A percentile compares a stretch with the other conserved stretches of the same genome.
Evolutionary conservation across 2,113 vertebrate genomes (phyloP).

Genomic region (Puma concolor): DNA sequence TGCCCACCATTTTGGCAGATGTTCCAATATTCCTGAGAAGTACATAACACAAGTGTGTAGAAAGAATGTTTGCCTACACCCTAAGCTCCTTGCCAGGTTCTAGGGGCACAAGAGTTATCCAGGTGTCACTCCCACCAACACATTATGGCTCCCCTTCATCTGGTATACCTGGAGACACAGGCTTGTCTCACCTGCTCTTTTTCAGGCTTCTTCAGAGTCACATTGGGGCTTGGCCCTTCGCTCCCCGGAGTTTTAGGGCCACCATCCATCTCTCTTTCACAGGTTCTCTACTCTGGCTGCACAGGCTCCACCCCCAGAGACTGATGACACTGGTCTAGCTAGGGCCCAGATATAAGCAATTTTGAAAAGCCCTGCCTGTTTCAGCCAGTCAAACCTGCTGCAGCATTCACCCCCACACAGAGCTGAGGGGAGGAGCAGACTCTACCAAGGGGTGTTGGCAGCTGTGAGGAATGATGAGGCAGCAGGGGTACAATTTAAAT

Average conservation of each 20-base stretch:
- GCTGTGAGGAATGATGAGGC: background rate
- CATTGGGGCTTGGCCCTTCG: background rate
- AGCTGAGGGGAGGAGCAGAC: background rate
- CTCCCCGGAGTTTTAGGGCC: background rate
- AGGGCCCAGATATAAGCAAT: background rate
- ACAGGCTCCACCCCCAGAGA: background rate
- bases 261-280: background rate
- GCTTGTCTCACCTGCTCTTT: background rate
- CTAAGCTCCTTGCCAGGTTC: background rate
- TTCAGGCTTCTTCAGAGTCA: background rate
- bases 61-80: background rate
- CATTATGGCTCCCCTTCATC: background rate
- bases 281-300: background rate
- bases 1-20: background rate
- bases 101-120: too few relatives aligned
- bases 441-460: background rate
- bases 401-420: fast-evolving
- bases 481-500: background rate
- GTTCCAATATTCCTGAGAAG: background rate
- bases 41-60: background rate
- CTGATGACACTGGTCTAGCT: background rate
- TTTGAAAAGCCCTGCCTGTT: background rate
- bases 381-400: background rate
- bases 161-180: background rate
- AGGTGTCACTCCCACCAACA: background rate